Evolutionary conservation across 2,797 vertebrate genomes (phyloP), one percentile per base, ranked within the genome.

Genomic region (Pyrrhura leucotis): DNA sequence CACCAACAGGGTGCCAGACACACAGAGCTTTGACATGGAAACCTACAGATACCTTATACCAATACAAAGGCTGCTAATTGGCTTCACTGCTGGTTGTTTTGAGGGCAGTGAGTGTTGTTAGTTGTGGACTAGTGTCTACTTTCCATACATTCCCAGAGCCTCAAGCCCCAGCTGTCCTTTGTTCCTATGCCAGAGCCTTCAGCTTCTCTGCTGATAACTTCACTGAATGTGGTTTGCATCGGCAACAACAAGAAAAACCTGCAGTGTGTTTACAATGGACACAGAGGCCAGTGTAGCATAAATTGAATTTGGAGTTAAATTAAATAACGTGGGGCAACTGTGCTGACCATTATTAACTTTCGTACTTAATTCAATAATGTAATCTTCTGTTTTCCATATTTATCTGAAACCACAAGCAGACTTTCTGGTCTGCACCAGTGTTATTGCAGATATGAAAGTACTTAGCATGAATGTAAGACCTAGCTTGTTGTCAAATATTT

Each of bases 281-380:
- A 54, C 66, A 84, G 74, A 88, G 42, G 92, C 76, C 83, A 85
- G 42, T 71, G 80, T 81, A 85, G 82, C 58, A 53, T 48, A 92
- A 95, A 96, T 89, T 96, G 86, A 89, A 95, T 96, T 96, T 75
- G 84, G 79, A 91, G 59, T 88, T 84, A 91, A 96, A 96, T 93
- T 84, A 90, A 96, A 96, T 94, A 89, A 95, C 0, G 0, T 65
- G 81, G 45, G 80, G 51, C 83, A 85, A 89, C 83, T 31, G 56
- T 74, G 83, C 80, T 95, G 80, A 76, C 83, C 91, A 58, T 88
- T 88, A 92, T 89, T 95, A 92, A 84, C 93, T 95, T 95, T 72
- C 39, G 65, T 89, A 53, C 74, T 90, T 93, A 95, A 89, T 90
- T 88, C 80, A 94, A 74, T 96, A 91, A 89, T 8, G 47, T 61